Evolutionary conservation across 2,113 vertebrate genomes (phyloP).

Genomic region (Alouatta palliata): DNA sequence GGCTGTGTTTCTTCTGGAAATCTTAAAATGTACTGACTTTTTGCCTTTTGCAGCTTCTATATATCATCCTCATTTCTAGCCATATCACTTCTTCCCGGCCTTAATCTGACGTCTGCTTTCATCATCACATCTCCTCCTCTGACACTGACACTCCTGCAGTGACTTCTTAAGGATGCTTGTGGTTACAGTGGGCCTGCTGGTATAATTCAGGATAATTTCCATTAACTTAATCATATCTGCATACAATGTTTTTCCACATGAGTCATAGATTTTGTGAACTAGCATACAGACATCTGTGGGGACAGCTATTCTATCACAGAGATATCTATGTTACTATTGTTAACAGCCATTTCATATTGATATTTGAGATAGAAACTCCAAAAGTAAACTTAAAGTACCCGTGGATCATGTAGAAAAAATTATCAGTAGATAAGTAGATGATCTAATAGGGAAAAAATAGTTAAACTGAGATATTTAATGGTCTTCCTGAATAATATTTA

Average conservation of each 20-base stretch:
- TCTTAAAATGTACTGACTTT: not conserved
- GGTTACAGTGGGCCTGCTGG: not conserved
- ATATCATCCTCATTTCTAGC: not conserved
- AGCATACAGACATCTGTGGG: not conserved
- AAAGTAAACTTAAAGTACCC: not conserved
- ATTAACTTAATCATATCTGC: not conserved
- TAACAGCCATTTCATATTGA: not conserved
- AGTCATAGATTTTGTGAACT: not conserved
- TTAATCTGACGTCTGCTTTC: not conserved
- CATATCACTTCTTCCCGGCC: not conserved
- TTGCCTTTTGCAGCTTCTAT: not conserved
- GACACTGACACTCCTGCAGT: not conserved
- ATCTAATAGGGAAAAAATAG: no score
- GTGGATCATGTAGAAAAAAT: rapidly evolving
- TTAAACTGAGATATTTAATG: not conserved
- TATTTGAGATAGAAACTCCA: not conserved
- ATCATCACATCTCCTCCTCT: not conserved
- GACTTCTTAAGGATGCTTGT: not conserved
- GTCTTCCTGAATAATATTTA: not conserved
- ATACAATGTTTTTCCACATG: not conserved
- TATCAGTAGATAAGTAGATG: not conserved
- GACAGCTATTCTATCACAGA: not conserved
- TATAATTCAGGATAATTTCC: not conserved
- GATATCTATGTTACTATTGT: not conserved
- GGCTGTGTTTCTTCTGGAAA: not conserved